These are phyloP conservation scores for Fulmarus glacialis DNA, from an alignment of 2,113 vertebrate genomes.

Conservation along the genomic window DNA sequence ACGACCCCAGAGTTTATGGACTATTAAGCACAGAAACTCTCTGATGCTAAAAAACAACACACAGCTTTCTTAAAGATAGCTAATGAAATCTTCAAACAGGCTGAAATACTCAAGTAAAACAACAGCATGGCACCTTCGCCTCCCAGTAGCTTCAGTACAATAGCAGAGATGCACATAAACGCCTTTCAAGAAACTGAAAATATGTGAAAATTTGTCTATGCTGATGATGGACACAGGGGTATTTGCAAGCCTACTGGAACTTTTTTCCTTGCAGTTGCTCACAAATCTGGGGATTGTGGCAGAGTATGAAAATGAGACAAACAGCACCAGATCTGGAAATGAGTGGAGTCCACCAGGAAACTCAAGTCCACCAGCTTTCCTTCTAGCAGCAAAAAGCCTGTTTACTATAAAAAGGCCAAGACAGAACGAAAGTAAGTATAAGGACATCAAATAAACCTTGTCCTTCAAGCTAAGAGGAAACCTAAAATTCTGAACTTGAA, in stretches of 20 bases:
- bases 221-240: background rate
- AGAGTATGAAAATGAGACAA: background rate
- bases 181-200: background rate
- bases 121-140: background rate
- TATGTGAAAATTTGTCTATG: background rate
- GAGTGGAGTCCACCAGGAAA: background rate
- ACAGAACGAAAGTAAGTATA: background rate
- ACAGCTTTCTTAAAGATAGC: background rate
- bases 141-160: background rate
- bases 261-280: background rate
- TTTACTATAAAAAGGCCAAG: background rate
- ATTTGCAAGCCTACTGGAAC: background rate
- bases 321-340: background rate
- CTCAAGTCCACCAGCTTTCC: background rate
- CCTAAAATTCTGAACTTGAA: background rate
- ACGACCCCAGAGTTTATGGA: background rate
- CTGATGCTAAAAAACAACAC: background rate
- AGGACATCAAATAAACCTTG: background rate
- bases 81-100: background rate
- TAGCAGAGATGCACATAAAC: no score
- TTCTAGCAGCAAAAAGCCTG: background rate
- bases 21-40: background rate
- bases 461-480: background rate
- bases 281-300: background rate
- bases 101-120: background rate